Evolutionary conservation across 2,797 vertebrate species (phyloP).

Genomic region (Rhabdomys pumilio): DNA sequence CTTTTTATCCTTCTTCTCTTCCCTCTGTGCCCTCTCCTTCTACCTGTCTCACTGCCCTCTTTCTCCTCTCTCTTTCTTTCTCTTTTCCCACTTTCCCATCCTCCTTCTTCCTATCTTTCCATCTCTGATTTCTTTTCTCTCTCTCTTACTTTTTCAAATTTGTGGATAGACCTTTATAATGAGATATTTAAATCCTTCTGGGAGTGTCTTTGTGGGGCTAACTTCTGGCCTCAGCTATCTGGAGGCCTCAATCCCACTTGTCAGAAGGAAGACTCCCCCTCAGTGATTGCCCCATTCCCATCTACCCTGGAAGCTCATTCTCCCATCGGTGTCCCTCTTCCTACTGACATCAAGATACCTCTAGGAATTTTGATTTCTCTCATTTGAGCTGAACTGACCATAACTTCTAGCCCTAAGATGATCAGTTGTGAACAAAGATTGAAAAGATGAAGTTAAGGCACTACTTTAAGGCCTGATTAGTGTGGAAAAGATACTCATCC

Average conservation of each 20-base stretch:
- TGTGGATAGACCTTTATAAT: not conserved
- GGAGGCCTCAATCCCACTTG: not conserved
- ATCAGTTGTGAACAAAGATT: not conserved
- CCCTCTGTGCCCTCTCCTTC: rapidly evolving
- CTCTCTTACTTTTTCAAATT: not conserved
- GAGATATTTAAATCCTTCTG: not conserved
- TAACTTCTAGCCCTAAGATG: not conserved
- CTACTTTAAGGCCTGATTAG: not conserved
- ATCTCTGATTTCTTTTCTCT: not conserved
- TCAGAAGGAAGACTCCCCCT: not conserved
- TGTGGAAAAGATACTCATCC: not conserved
- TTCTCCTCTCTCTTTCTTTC: no score
- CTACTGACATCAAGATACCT: not conserved
- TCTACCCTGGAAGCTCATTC: not conserved
- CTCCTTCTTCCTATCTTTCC: not conserved
- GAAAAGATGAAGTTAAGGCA: not conserved
- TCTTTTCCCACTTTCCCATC: no score
- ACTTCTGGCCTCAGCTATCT: not conserved
- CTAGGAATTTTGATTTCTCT: not conserved
- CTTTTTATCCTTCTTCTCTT: no score
- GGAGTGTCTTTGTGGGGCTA: not conserved
- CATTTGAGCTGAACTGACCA: not conserved
- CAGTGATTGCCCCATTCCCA: not conserved
- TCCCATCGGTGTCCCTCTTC: not conserved
- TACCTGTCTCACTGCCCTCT: rapidly evolving